Evolutionary conservation across 2,797 vertebrate genomes (phyloP).

Genomic region (Myiotriccus ornatus): DNA sequence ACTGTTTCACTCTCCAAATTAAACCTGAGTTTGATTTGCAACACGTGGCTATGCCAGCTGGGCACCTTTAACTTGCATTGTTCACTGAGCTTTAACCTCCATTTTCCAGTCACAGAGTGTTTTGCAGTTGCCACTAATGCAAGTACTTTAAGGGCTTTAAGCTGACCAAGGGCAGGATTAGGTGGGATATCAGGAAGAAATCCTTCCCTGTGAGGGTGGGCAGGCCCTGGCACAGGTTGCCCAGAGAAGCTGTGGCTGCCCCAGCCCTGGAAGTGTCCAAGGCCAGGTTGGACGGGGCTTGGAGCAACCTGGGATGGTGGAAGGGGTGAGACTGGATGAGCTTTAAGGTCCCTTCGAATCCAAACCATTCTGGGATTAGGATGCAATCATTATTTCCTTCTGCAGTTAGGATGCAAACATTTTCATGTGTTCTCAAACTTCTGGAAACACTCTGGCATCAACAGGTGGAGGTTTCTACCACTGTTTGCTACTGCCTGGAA

Average conservation of each 20-base stretch:
- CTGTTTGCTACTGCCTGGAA: neutral
- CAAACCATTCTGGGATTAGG: neutral
- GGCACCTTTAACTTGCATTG: neutral
- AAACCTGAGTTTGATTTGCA: neutral
- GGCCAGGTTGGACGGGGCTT: fast-evolving
- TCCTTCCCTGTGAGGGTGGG: fast-evolving
- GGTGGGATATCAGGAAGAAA: neutral
- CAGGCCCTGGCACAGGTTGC: neutral
- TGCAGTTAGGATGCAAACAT: neutral
- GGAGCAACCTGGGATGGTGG: fast-evolving
- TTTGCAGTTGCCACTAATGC: neutral
- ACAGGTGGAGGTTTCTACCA: neutral
- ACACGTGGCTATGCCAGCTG: fast-evolving
- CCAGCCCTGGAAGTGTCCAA: neutral
- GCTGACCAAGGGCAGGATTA: too few relatives aligned
- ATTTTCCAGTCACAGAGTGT: neutral
- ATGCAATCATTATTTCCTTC: neutral
- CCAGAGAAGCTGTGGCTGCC: neutral
- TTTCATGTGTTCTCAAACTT: neutral
- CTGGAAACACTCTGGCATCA: neutral
- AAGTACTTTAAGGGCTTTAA: neutral
- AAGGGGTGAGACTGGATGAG: fast-evolving
- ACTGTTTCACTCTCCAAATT: neutral
- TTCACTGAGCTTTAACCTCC: neutral
- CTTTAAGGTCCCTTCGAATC: neutral